Base-by-base conservation (phyloP, 2,888 invertebrate genomes). In the Drosophila parthenogenetica region DNA sequence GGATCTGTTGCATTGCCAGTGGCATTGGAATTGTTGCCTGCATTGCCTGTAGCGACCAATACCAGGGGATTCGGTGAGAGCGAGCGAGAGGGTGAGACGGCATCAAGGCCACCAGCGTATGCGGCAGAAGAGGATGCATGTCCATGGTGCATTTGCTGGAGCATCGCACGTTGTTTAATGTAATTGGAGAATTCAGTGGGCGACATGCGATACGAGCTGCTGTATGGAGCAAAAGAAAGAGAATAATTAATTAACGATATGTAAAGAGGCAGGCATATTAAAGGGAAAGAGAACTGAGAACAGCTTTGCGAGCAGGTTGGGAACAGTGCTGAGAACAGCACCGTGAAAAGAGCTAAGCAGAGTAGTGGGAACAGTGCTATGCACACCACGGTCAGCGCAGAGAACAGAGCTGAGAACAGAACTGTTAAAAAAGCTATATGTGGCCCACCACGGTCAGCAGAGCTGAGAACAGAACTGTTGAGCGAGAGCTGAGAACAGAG, bases 161-260 rank as follows among this genome's bases (percentile, higher is more conserved):
- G 96, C 93, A 97, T 95, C 78, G 97, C 97, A 80, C 98, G 95
- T 93, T 98, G 98, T 93, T 98, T 98, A 92, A 98, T 98, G 94
- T 98, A 98, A 93, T 98, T 97, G 93, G 97, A 97, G 94, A 98
- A 98, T 94, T 98, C 98, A 84, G 98, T 98, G 73, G 98, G 98
- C 61, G 98, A 98, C 97, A 98, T 98, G 93, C 98, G 95, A 93
- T 81, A 94, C 67, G 91, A 91, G 87, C 92, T 92, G 86, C 85
- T 74, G 39, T 2, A 32, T 10, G 39, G 11, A 39, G 29, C 39
- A 3, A 40, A 13, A 57, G 13, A 55, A 10, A 17, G 19, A 57
- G 1, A n/a, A 11, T 25, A 25, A 25, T 48, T 14, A 16, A 16
- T 32, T 3, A 29, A 25, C 5, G 45, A 11, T 16, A 3, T 16